Conservation (phyloP, 2,888 invertebrate species). For the Megastigmus dorsalis region DNA sequence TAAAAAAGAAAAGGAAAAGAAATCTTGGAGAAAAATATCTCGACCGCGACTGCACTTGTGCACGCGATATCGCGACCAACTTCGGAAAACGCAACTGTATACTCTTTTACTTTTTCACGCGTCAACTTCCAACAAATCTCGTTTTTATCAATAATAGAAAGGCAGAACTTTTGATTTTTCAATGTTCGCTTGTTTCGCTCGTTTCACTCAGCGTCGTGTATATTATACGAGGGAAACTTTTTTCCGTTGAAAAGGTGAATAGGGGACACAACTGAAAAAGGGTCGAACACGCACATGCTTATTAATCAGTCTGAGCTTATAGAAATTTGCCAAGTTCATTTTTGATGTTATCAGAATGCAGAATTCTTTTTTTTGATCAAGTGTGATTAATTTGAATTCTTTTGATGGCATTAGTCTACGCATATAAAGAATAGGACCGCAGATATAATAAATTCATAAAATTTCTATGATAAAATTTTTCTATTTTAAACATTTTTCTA, state of each 20-base stretch:
- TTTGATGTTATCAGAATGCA: too few species aligned
- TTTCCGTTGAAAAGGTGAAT: constrained; percentile 18
- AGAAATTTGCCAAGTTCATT: neutral
- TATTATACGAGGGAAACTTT: constrained; percentile 3
- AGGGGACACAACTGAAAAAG: neutral
- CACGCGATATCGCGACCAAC: constrained; percentile 1
- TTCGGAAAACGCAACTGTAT: neutral
- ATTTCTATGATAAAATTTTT: too few species aligned
- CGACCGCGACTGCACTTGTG: neutral
- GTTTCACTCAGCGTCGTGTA: neutral
- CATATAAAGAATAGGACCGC: too few species aligned
- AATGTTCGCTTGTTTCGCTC: neutral
- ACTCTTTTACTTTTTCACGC: neutral
- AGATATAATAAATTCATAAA: too few species aligned
- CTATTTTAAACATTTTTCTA: too few species aligned
- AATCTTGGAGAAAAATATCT: constrained; percentile 8
- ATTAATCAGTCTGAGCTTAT: neutral
- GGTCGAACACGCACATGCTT: neutral
- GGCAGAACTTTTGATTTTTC: constrained; percentile 20
- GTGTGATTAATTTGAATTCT: too few species aligned
- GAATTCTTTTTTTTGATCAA: too few species aligned
- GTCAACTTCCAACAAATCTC: neutral
- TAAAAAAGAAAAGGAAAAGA: neutral
- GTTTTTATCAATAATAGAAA: neutral
- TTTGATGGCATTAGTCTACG: too few species aligned